Percentiles rank a stretch among this genome's conserved stretches.
These are phyloP conservation scores for Gerris lacustris DNA, from an alignment of 2,888 invertebrate species.

Conservation along the genomic window DNA sequence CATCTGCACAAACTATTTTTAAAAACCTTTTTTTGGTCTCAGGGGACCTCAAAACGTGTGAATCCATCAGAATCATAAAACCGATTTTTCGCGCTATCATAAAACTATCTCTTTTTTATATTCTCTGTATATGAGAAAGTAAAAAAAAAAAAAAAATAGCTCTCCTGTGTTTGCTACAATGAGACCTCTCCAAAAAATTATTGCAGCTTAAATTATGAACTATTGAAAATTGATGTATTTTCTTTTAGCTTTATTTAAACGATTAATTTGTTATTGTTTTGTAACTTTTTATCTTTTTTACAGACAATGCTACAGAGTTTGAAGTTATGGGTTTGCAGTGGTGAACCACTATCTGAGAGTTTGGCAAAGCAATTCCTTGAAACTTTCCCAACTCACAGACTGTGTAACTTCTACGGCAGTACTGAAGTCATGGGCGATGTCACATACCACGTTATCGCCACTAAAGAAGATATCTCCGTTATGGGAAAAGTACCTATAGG, in stretches of 20 bases:
- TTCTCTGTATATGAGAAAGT: no score
- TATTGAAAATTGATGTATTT: no score
- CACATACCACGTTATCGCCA: constrained; percentile 58
- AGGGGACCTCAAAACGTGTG: no score
- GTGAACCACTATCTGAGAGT: constrained; percentile 61
- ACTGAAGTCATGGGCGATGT: constrained; percentile 89
- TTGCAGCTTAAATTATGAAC: no score
- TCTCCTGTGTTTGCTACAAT: no score
- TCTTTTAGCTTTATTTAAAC: not conserved
- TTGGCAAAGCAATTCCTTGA: constrained; percentile 64
- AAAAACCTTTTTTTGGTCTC: no score
- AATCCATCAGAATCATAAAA: no score
- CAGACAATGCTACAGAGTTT: constrained; percentile 44
- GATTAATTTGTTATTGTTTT: constrained; percentile 3
- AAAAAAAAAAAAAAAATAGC: no score
- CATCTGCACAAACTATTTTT: no score
- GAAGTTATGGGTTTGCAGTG: constrained; percentile 75
- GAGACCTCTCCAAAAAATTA: no score
- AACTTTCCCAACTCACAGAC: constrained; percentile 47
- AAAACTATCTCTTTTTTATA: no score
- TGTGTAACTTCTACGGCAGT: constrained; percentile 84
- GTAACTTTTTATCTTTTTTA: not conserved
- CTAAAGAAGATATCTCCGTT: constrained; percentile 46
- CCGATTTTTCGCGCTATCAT: no score
- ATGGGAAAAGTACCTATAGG: constrained; percentile 67